Conservation (phyloP, 2,888 invertebrate genomes). For the Drosophila vallismaia region DNA sequence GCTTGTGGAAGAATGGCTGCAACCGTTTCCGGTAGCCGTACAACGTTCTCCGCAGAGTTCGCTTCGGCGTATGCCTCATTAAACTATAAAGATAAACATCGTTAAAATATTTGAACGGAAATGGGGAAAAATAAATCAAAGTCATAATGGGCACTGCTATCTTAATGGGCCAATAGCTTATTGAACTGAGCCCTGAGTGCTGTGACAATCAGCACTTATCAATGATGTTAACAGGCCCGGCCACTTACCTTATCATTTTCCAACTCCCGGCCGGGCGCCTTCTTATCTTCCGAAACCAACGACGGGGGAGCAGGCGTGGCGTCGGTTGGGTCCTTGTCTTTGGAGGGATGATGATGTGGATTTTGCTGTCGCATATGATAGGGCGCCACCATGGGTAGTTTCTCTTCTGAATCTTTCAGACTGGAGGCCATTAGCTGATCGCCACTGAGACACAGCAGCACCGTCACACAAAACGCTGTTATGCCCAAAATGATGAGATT, state of each 20-base stretch:
- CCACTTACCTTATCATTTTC: constrained; percentile 34
- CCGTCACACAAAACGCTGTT: constrained; percentile 85
- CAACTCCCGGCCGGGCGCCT: constrained; percentile 3
- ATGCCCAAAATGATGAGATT: constrained; percentile 89
- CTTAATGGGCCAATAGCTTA: constrained; percentile 13
- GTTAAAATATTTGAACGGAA: constrained; percentile 7
- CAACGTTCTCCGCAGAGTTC: constrained; percentile 65
- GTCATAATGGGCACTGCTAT: constrained; percentile 19
- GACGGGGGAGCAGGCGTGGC: constrained; percentile 35
- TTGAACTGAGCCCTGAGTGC: neutral
- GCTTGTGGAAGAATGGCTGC: constrained; percentile 20
- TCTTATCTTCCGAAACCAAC: constrained; percentile 44
- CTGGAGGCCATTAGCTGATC: constrained; percentile 72
- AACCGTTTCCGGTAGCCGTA: constrained; percentile 63
- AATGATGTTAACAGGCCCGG: constrained; percentile 1
- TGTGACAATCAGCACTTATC: constrained; percentile 22
- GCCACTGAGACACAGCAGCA: constrained; percentile 86
- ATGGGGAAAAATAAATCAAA: constrained; percentile 39
- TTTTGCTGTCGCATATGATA: constrained; percentile 61
- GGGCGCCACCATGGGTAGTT: constrained; percentile 44
- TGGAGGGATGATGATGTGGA: constrained; percentile 61
- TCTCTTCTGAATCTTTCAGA: constrained; percentile 47
- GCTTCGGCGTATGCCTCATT: constrained; percentile 46
- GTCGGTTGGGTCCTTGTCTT: constrained; percentile 22
- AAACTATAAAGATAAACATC: constrained; percentile 41